Percentiles rank a stretch among this genome's conserved stretches.
Conservation (phyloP, 2,888 invertebrate species). For the Chydorus sphaericus region DNA sequence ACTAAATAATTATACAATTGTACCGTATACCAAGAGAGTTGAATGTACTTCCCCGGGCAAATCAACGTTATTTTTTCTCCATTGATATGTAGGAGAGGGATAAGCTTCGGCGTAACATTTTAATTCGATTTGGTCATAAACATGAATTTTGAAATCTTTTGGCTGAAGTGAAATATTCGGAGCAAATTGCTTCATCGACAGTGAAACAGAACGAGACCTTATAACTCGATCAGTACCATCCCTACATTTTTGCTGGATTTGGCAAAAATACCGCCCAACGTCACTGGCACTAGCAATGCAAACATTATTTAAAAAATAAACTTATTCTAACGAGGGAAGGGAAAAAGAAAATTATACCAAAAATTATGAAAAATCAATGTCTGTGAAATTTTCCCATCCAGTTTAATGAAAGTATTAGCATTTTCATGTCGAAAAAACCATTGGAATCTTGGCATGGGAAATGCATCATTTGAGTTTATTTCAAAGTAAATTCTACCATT, state of each 20-base stretch:
- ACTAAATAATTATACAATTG: no score
- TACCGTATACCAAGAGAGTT: no score
- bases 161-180: no score
- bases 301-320: not conserved
- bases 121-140: no score
- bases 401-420: not conserved
- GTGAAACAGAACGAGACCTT: not conserved
- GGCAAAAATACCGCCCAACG: not conserved
- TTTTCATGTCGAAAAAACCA: not conserved
- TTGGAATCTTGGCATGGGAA: not conserved
- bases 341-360: not conserved
- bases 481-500: not conserved
- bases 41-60: no score
- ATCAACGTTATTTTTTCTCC: no score
- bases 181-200: not conserved
- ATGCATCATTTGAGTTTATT: not conserved
- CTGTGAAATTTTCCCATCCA: not conserved
- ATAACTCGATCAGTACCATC: not conserved
- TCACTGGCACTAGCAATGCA: not conserved
- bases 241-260: not conserved
- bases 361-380: not conserved
- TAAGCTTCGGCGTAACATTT: no score
- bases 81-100: no score
- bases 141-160: no score
- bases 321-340: no score